Evolutionary conservation across 2,113 vertebrate genomes (phyloP).

Genomic region (Sebastes fasciatus): DNA sequence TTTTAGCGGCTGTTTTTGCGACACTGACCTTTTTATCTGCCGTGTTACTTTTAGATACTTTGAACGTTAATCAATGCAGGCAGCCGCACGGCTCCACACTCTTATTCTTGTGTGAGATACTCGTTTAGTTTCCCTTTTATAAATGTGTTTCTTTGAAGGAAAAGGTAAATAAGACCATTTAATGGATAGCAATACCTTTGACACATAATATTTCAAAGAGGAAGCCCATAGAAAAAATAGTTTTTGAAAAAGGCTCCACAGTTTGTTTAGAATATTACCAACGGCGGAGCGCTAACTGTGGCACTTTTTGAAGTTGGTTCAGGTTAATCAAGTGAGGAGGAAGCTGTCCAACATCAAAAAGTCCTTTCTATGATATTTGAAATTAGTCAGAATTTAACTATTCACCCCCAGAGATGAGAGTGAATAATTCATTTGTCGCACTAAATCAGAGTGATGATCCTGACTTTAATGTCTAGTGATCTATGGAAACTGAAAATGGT

Average conservation of each 20-base stretch:
- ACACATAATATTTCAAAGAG: constrained; percentile 55
- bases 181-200: constrained; percentile 6
- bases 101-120: background rate
- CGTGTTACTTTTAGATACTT: constrained; percentile 38
- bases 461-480: constrained; percentile 41
- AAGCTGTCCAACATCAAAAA: constrained; percentile 59
- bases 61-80: constrained; percentile 22
- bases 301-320: constrained; percentile 58
- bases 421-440: constrained; percentile 66
- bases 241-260: constrained; percentile 29
- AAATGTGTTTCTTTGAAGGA: constrained; percentile 24
- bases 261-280: constrained; percentile 48
- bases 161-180: constrained; percentile 10
- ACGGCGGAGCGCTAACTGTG: constrained; percentile 17
- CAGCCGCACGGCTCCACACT: constrained; percentile 1
- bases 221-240: background rate
- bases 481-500: constrained; percentile 38
- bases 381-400: constrained; percentile 58
- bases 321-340: constrained; percentile 62
- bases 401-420: constrained; percentile 46
- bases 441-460: constrained; percentile 59
- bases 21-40: constrained; percentile 39
- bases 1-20: background rate
- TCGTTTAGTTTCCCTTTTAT: constrained; percentile 13
- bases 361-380: constrained; percentile 49